phyloP scores from a whole-genome alignment of 2,888 invertebrate genomes.

The Poecilus cupreus region DNA sequence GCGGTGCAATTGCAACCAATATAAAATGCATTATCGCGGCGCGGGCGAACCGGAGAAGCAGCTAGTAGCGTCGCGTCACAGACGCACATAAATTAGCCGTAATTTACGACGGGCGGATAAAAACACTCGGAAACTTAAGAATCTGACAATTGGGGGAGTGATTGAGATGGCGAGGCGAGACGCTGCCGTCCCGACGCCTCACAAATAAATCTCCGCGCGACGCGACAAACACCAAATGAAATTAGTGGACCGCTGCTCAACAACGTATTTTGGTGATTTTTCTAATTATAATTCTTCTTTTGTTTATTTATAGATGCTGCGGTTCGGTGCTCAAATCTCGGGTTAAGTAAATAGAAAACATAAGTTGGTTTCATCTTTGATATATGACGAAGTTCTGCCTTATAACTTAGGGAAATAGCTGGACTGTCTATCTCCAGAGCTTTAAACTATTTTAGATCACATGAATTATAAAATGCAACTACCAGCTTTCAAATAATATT shows the following conservation, averaged over 20 bases:
- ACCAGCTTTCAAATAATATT: too few species aligned
- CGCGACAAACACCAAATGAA: conserved; percentile 53
- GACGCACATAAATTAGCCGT: conserved; percentile 61
- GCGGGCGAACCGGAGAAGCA: background rate
- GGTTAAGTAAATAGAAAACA: too few species aligned
- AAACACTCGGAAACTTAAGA: conserved; percentile 62
- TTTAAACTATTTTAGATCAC: too few species aligned
- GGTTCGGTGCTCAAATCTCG: background rate
- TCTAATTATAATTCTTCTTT: conserved; percentile 37
- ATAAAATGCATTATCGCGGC: conserved; percentile 53
- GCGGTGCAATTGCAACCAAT: conserved; percentile 52
- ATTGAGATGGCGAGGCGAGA: conserved; percentile 64
- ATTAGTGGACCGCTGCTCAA: conserved; percentile 39
- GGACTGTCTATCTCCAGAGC: too few species aligned
- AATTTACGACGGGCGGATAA: conserved; percentile 61
- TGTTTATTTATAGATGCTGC: background rate
- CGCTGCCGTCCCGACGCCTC: conserved; percentile 61
- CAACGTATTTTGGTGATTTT: conserved; percentile 30
- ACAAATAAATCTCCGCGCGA: conserved; percentile 51
- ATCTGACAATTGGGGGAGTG: conserved; percentile 65
- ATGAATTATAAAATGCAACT: too few species aligned
- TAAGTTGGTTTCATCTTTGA: too few species aligned
- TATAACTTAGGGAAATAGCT: too few species aligned
- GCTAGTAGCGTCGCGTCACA: conserved; percentile 18
- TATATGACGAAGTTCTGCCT: too few species aligned